A percentile compares a stretch with the other conserved stretches of the same genome.
phyloP scores from a whole-genome alignment of 2,113 vertebrate genomes.

The Anoplopoma fimbria region DNA sequence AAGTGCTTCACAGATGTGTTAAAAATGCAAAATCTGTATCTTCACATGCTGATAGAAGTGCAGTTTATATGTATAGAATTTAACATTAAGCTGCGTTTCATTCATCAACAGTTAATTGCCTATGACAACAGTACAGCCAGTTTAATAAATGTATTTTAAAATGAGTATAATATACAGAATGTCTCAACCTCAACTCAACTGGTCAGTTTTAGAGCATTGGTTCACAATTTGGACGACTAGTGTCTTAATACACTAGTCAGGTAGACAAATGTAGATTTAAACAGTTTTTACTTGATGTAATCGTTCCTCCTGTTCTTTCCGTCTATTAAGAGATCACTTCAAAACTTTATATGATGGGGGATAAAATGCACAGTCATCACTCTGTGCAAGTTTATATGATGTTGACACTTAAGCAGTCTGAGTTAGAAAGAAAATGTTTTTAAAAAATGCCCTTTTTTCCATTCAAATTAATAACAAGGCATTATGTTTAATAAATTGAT shows the following conservation, averaged over 20 bases:
- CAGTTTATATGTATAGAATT: not conserved
- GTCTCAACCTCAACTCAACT: not conserved
- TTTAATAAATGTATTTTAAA: not conserved
- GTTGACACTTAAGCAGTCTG: not conserved
- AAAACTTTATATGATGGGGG: not conserved
- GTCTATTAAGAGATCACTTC: not conserved
- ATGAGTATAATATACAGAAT: no score
- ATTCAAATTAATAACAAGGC: not conserved
- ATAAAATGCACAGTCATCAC: not conserved
- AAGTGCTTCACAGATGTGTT: not conserved
- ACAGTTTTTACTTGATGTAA: not conserved
- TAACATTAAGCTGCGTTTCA: not conserved
- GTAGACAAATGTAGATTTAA: not conserved
- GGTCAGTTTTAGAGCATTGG: not conserved
- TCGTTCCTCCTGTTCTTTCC: not conserved
- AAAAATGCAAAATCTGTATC: not conserved
- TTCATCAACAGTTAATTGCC: not conserved
- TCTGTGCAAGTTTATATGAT: not conserved
- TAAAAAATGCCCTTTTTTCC: not conserved
- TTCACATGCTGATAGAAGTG: not conserved
- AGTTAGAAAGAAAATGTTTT: not conserved
- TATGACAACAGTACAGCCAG: not conserved
- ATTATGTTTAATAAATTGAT: not conserved
- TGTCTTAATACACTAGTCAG: not conserved
- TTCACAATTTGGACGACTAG: no score